Conservation (phyloP, 2,797 vertebrate species). For the Mus spretus region DNA sequence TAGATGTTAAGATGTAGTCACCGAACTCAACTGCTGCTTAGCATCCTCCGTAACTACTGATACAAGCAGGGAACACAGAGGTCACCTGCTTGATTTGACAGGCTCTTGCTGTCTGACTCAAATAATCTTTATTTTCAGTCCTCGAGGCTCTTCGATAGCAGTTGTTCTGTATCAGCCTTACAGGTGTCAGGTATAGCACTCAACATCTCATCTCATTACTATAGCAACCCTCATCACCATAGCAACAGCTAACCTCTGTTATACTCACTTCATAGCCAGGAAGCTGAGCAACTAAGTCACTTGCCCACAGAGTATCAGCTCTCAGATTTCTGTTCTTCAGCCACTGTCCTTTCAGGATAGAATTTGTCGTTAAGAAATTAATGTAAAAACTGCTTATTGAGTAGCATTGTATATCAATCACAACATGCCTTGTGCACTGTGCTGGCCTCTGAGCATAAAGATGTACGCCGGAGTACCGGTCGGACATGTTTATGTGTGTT, state of each 20-base stretch:
- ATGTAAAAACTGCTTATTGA: conserved; percentile 16
- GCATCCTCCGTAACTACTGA: neutral
- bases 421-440: neutral
- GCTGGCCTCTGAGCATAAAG: neutral
- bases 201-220: neutral
- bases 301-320: neutral
- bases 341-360: neutral
- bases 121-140: conserved; percentile 20
- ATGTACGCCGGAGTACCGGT: neutral
- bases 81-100: neutral
- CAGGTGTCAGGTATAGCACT: neutral
- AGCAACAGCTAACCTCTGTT: neutral
- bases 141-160: neutral
- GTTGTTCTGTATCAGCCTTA: conserved; percentile 13
- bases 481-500: neutral
- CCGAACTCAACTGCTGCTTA: conserved; percentile 10
- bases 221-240: neutral
- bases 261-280: neutral
- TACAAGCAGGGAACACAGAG: neutral
- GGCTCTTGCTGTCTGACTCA: neutral
- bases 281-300: neutral
- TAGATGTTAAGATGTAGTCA: conserved; percentile 23
- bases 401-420: neutral
- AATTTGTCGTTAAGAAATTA: conserved; percentile 24
- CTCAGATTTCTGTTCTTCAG: neutral